A percentile compares a stretch with the other conserved stretches of the same genome.
These are phyloP conservation scores for Mimumesa dahlbomi DNA, from an alignment of 2,888 invertebrate genomes.

Conservation along the genomic window DNA sequence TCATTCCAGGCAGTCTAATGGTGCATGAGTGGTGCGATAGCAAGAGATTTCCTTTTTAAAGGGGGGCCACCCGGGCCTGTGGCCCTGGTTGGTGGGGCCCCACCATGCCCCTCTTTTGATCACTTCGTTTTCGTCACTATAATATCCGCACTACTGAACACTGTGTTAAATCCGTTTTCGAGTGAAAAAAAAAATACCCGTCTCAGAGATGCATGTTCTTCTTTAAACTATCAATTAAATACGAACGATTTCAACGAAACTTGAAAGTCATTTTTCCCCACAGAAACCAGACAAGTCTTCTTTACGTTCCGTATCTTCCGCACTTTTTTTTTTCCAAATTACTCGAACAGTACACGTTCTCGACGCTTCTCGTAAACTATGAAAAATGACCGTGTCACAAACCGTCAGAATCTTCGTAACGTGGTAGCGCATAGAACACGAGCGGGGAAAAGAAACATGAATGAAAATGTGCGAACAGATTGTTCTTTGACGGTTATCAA, in stretches of 20 bases:
- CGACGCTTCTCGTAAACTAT: neutral
- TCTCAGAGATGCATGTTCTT: conserved; percentile 25
- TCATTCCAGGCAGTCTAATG: conserved; percentile 76
- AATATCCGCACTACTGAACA: conserved; percentile 43
- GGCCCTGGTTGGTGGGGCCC: conserved; percentile 72
- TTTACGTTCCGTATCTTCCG: conserved; percentile 20
- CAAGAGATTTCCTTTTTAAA: conserved; percentile 68
- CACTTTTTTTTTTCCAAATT: conserved; percentile 4
- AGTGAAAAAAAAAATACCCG: neutral
- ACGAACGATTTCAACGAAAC: conserved; percentile 58
- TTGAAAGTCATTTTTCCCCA: conserved; percentile 67
- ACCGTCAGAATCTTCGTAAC: conserved; percentile 1
- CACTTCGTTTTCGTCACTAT: conserved; percentile 23
- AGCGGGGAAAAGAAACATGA: no score
- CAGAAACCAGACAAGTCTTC: conserved; percentile 4
- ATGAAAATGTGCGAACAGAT: no score
- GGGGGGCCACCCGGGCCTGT: conserved; percentile 69
- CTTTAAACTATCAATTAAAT: neutral
- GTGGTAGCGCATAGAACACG: conserved; percentile 16
- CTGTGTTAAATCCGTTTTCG: conserved; percentile 9
- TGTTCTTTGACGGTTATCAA: no score
- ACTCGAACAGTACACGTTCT: neutral
- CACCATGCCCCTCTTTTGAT: conserved; percentile 69
- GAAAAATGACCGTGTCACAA: neutral
- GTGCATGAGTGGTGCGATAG: conserved; percentile 59